phyloP scores from a whole-genome alignment of 2,797 vertebrate genomes.

The Trichosurus vulpecula region DNA sequence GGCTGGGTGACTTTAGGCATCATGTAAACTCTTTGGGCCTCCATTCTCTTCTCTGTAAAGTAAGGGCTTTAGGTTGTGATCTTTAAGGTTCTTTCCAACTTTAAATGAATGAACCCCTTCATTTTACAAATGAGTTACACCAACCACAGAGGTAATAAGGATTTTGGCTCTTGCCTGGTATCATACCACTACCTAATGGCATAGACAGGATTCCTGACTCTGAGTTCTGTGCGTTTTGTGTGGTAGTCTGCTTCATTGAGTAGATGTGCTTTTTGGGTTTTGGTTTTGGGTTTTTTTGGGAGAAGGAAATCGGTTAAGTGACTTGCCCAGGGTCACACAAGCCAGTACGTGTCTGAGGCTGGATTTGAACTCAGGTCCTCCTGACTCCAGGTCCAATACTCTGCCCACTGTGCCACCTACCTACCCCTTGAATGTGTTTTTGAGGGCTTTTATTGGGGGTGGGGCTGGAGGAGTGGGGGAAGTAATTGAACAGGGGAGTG shows the following conservation, averaged over 20 bases:
- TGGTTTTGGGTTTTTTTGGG: too few relatives aligned
- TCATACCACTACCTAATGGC: background rate
- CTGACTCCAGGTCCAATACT: background rate
- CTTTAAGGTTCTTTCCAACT: background rate
- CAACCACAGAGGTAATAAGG: background rate
- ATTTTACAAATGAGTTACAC: background rate
- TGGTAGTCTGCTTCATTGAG: background rate
- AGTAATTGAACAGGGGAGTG: background rate
- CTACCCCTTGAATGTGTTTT: background rate
- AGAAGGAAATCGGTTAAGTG: background rate
- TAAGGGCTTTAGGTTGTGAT: background rate
- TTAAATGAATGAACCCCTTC: background rate
- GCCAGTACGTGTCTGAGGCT: background rate
- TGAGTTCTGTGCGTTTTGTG: constrained; percentile 24
- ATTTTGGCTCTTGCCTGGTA: background rate
- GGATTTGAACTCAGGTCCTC: background rate
- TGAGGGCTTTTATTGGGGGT: background rate
- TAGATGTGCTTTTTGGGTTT: background rate
- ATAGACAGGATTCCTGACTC: background rate
- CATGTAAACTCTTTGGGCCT: background rate
- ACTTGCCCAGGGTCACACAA: background rate
- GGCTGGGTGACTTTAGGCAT: background rate
- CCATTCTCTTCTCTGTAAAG: background rate
- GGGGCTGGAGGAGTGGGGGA: background rate
- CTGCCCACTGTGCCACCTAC: background rate